Conservation (phyloP, 2,888 invertebrate species). For the Xanthia togata region DNA sequence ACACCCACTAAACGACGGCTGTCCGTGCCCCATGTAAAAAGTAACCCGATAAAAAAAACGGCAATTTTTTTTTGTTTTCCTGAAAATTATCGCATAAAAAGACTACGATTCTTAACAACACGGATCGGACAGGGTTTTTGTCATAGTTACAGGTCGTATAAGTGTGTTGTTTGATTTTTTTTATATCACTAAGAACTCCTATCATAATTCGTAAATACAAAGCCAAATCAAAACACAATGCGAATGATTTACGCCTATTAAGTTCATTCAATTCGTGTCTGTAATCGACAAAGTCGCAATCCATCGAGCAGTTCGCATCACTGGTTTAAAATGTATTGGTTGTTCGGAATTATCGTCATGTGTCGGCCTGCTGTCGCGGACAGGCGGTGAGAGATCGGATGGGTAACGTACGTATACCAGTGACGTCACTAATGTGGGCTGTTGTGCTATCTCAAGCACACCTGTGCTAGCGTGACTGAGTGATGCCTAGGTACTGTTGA, state of each 20-base stretch:
- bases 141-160: too few relatives aligned
- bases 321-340: conserved; percentile 83
- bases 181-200: background rate
- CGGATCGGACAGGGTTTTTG: too few relatives aligned
- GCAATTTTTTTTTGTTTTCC: too few relatives aligned
- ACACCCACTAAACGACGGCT: too few relatives aligned
- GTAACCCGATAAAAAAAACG: too few relatives aligned
- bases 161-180: background rate
- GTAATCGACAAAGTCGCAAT: conserved; percentile 83
- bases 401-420: conserved; percentile 37
- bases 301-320: conserved; percentile 76
- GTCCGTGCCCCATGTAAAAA: too few relatives aligned
- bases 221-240: conserved; percentile 66
- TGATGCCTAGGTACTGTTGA: conserved; percentile 13
- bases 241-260: conserved; percentile 82
- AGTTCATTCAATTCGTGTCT: conserved; percentile 76
- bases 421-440: conserved; percentile 74
- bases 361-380: conserved; percentile 75
- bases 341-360: conserved; percentile 77
- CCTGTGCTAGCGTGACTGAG: conserved; percentile 38
- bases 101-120: too few relatives aligned
- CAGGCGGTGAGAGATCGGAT: conserved; percentile 70
- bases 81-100: too few relatives aligned
- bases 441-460: conserved; percentile 58
- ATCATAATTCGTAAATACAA: conserved; percentile 50